Evolutionary conservation across 1,140 invertebrate genomes (phyloP).

Genomic region (Anastatus disparis): DNA sequence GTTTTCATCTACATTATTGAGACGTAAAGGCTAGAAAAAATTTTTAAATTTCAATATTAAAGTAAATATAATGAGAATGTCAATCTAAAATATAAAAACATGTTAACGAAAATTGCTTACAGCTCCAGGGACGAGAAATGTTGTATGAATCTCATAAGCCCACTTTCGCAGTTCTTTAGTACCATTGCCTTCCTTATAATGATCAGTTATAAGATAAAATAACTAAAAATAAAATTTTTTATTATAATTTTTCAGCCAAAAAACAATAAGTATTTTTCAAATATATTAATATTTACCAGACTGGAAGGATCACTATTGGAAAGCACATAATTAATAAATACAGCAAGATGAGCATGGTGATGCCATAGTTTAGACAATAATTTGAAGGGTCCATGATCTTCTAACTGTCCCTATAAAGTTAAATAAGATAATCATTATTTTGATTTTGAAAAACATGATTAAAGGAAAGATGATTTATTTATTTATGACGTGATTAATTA

Average conservation of each 20-base stretch:
- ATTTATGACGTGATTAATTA: no score
- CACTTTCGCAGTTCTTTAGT: slow-evolving; percentile 93
- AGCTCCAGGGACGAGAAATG: slow-evolving; percentile 91
- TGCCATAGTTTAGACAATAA: slow-evolving; percentile 77
- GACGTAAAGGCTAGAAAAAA: slow-evolving; percentile 78
- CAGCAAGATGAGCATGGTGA: slow-evolving; percentile 84
- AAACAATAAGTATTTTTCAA: slow-evolving; percentile 22
- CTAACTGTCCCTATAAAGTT: slow-evolving; percentile 72
- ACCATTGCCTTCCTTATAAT: slow-evolving; percentile 86
- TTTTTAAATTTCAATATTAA: slow-evolving; percentile 42
- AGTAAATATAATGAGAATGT: no score
- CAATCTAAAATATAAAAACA: no score
- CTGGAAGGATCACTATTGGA: slow-evolving; percentile 87
- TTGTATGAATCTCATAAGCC: slow-evolving; percentile 98
- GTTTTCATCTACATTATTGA: slow-evolving; percentile 86
- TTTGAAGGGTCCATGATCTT: slow-evolving; percentile 85
- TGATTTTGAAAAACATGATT: neutral
- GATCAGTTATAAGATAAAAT: slow-evolving; percentile 88
- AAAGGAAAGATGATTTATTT: neutral
- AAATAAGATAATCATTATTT: no score
- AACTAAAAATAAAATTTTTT: slow-evolving; percentile 70
- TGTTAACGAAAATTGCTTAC: no score
- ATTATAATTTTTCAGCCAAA: neutral
- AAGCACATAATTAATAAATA: slow-evolving; percentile 90
- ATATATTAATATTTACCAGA: slow-evolving; percentile 67